Evolutionary conservation across 2,113 vertebrate genomes (phyloP).

Genomic region (Lonchura striata): DNA sequence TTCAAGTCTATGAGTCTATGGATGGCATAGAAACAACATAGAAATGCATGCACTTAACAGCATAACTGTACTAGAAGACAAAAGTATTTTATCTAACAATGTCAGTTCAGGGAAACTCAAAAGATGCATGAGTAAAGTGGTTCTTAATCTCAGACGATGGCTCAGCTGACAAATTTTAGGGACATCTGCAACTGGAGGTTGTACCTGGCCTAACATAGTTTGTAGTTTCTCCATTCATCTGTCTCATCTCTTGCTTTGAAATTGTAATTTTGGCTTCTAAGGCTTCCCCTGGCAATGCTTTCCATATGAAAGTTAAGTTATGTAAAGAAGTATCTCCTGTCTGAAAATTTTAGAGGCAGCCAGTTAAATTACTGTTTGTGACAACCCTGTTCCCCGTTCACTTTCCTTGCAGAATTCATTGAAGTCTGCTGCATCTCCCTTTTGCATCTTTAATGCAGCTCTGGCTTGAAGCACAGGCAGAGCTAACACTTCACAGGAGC

Average conservation of each 20-base stretch:
- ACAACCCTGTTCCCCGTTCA: background rate
- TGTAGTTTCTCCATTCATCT: background rate
- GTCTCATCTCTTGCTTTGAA: background rate
- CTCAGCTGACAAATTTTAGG: background rate
- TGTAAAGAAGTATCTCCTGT: background rate
- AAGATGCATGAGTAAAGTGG: background rate
- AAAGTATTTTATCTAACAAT: background rate
- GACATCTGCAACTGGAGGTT: background rate
- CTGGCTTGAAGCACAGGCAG: background rate
- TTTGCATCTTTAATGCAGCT: conserved; percentile 35
- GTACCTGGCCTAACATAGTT: background rate
- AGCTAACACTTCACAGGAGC: conserved; percentile 26
- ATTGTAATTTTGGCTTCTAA: background rate
- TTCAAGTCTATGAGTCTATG: background rate
- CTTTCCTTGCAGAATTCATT: background rate
- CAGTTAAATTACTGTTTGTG: background rate
- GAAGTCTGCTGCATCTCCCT: conserved; percentile 17
- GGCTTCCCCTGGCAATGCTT: background rate
- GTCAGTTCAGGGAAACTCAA: background rate
- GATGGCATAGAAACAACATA: background rate
- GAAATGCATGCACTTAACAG: background rate
- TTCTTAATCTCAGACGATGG: background rate
- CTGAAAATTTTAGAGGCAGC: background rate
- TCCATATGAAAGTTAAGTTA: background rate
- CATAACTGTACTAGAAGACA: background rate